These are phyloP conservation scores for Semotilus atromaculatus DNA, from an alignment of 2,797 vertebrate species.

Conservation along the genomic window DNA sequence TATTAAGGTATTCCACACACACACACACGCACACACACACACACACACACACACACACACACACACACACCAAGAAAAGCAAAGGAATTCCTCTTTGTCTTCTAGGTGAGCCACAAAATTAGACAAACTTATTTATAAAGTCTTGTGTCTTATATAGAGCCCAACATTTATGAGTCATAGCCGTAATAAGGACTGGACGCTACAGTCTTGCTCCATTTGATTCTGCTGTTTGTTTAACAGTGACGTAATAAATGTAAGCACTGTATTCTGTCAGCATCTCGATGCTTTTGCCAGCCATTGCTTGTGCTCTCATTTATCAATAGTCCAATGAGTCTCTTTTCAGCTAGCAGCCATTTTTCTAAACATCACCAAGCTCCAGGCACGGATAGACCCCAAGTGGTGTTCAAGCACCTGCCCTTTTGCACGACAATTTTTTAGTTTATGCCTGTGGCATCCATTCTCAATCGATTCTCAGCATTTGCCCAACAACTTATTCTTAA, in stretches of 20 bases:
- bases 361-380: neutral
- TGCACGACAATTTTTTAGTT: neutral
- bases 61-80: neutral
- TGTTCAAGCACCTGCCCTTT: neutral
- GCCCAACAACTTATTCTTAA: neutral
- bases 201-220: conserved; percentile 46
- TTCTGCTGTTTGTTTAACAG: conserved; percentile 47
- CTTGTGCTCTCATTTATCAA: conserved; percentile 31
- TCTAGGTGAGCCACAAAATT: conserved; percentile 24
- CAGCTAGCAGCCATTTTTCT: conserved; percentile 15
- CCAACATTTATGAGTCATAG: conserved; percentile 36
- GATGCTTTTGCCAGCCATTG: conserved; percentile 10
- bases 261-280: conserved; percentile 41
- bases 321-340: neutral
- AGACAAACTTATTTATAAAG: conserved; percentile 47
- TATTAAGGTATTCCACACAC: conserved; percentile 31
- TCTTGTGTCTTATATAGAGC: conserved; percentile 43
- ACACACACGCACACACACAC: too few species aligned
- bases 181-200: conserved; percentile 33
- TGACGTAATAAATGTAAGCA: conserved; percentile 47
- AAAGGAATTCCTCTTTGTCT: neutral
- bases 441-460: neutral
- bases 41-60: too few species aligned
- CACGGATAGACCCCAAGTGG: neutral
- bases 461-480: neutral